Base-by-base conservation (phyloP, 2,888 invertebrate species). In the Phalangium opilio region DNA sequence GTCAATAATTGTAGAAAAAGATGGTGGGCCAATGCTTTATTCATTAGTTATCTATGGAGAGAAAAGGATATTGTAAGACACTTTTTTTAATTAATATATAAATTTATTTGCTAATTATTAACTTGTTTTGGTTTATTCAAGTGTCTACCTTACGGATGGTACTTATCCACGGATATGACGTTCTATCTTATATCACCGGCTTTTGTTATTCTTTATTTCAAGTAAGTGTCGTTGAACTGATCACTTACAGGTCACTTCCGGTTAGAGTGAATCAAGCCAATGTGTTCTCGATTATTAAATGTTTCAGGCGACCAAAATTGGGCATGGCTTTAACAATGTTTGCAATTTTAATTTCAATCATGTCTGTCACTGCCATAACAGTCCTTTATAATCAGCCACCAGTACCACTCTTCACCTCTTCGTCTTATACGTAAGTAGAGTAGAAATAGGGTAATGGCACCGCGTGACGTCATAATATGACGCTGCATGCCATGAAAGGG, bases 91-190 rank as follows among this genome's bases (percentile, higher is more conserved):
- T n/a, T n/a, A n/a, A n/a, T n/a, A n/a, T n/a, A n/a, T n/a, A n/a
- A n/a, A n/a, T n/a, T n/a, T n/a, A n/a, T n/a, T n/a, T n/a, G n/a
- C n/a, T n/a, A n/a, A n/a, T n/a, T n/a, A n/a, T n/a, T n/a, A n/a
- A n/a, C n/a, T n/a, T n/a, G n/a, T n/a, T n/a, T n/a, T n/a, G n/a
- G n/a, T n/a, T 44, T 45, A n/a, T 44, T 45, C 47, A 39, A 52
- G 52, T 52, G 52, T 44, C 50, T 52, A 17, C 52, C 52, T 34
- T 50, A 52, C 43, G 52, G 52, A n/a, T 52, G 52, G 52, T 52
- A 49, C 42, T 35, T 52, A 18, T 50, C 52, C 2, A 50, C 50
- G 38, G 52, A 52, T 15, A 50, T 52, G 50, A 50, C 50, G 21
- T 52, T 52, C 39, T 52, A 50, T 14, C 34, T 52, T 12, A 44